A percentile compares a stretch with the other conserved stretches of the same genome.
Evolutionary conservation across 2,113 vertebrate genomes (phyloP).

Genomic region (Ailuropoda melanoleuca): DNA sequence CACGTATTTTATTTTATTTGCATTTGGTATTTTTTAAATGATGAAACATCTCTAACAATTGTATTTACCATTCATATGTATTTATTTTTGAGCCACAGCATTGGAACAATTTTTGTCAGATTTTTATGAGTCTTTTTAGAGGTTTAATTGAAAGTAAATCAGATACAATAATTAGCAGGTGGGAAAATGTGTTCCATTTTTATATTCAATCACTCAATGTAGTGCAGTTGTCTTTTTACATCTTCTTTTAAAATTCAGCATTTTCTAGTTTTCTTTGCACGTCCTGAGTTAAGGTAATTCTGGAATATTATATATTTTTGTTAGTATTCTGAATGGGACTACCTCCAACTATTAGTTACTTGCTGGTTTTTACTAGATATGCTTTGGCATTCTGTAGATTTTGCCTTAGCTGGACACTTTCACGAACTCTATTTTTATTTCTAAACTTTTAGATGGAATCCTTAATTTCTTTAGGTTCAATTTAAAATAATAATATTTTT

Average conservation of each 20-base stretch:
- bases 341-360: not conserved
- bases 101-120: slow-evolving; percentile 11
- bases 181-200: not conserved
- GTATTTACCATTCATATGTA: not conserved
- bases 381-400: not conserved
- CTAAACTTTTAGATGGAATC: slow-evolving; percentile 21
- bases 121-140: slow-evolving; percentile 20
- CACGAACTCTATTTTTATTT: not conserved
- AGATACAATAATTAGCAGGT: not conserved
- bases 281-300: not conserved
- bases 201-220: not conserved
- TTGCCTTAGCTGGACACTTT: not conserved
- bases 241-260: not conserved
- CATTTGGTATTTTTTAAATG: slow-evolving; percentile 20
- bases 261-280: not conserved
- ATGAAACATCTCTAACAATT: slow-evolving; percentile 4
- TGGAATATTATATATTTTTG: not conserved
- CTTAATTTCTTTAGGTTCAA: slow-evolving; percentile 33
- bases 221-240: not conserved
- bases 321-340: not conserved
- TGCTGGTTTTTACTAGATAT: not conserved
- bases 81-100: slow-evolving; percentile 41
- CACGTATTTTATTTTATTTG: not conserved
- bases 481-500: not conserved
- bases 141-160: slow-evolving; percentile 33